Conservation (phyloP, 1,140 invertebrate species). For the Heterodera carotae region DNA sequence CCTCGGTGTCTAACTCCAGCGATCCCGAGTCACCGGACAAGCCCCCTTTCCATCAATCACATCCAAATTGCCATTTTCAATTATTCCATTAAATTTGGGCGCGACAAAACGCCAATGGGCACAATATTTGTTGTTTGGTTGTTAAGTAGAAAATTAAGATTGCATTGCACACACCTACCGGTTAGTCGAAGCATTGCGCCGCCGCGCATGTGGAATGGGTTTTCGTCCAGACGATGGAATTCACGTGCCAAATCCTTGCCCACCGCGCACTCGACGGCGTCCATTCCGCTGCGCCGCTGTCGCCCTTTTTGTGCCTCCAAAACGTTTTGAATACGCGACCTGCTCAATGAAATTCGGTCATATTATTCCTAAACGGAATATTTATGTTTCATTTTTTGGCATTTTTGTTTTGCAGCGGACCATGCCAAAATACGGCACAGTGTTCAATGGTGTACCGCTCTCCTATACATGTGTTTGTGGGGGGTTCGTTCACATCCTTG, state of each 20-base stretch:
- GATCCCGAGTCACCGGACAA: too few relatives aligned
- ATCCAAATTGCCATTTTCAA: too few relatives aligned
- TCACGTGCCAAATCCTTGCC: constrained; percentile 58
- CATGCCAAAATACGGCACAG: too few relatives aligned
- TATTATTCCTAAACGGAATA: neutral
- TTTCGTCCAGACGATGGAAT: constrained; percentile 58
- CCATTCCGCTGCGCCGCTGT: constrained; percentile 56
- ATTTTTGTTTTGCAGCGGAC: too few relatives aligned
- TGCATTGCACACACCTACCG: neutral
- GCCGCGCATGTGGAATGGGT: constrained; percentile 57
- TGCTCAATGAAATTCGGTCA: neutral
- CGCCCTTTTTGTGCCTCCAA: constrained; percentile 54
- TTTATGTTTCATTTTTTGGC: too few relatives aligned
- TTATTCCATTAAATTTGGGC: too few relatives aligned
- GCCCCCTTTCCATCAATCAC: too few relatives aligned
- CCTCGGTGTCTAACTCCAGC: too few relatives aligned
- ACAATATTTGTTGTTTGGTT: neutral
- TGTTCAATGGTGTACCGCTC: too few relatives aligned
- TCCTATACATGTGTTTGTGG: too few relatives aligned
- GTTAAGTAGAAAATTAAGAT: neutral
- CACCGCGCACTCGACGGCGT: constrained; percentile 64
- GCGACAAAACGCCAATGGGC: neutral
- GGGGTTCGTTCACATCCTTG: too few relatives aligned
- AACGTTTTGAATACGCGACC: constrained; percentile 52
- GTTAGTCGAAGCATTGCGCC: constrained; percentile 55